These are phyloP conservation scores for Lepidocolaptes lacrymiger DNA, from an alignment of 2,797 vertebrate genomes.

Conservation along the genomic window DNA sequence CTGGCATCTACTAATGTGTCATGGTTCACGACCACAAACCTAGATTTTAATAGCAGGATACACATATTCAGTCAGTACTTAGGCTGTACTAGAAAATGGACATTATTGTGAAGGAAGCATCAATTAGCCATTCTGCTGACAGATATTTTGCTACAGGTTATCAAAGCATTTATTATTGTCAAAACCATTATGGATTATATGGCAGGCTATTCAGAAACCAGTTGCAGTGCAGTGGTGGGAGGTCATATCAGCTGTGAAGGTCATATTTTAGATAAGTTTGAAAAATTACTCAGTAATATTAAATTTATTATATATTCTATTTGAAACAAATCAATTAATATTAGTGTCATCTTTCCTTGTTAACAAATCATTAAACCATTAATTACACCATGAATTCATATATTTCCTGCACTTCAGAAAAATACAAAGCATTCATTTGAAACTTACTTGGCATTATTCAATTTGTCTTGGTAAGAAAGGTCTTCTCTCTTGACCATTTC, in stretches of 20 bases:
- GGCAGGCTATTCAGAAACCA: not conserved
- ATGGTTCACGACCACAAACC: not conserved
- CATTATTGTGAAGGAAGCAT: not conserved
- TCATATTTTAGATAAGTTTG: not conserved
- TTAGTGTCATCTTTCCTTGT: not conserved
- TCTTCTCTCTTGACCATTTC: conserved; percentile 89
- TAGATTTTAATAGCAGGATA: not conserved
- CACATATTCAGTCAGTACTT: not conserved
- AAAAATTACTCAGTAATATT: not conserved
- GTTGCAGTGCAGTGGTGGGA: not conserved
- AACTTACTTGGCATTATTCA: conserved; percentile 89
- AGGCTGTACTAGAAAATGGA: fast-evolving
- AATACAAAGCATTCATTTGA: not conserved
- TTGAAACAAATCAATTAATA: not conserved
- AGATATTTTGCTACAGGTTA: not conserved
- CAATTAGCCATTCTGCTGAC: not conserved
- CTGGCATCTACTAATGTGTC: not conserved
- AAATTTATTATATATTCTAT: not conserved
- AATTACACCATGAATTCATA: not conserved
- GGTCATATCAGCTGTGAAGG: not conserved
- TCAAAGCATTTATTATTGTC: not conserved
- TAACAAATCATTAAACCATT: not conserved
- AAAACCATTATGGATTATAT: not conserved
- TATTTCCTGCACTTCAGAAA: not conserved
- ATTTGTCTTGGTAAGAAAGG: conserved; percentile 78